Conservation (phyloP, 2,888 invertebrate genomes). For the Alviniconcha strummeri region DNA sequence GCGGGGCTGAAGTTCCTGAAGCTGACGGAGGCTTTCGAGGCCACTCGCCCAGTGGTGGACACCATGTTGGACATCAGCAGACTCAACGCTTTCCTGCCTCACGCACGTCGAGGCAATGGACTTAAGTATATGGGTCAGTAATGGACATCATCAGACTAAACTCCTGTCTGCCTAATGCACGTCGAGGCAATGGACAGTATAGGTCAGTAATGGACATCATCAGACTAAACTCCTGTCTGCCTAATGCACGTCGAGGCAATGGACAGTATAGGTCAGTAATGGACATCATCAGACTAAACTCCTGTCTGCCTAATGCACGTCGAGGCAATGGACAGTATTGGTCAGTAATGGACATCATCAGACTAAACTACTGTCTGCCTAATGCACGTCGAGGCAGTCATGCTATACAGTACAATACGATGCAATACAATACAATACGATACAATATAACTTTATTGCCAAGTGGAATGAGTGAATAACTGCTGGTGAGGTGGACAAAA, state of each 20-base stretch:
- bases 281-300: neutral
- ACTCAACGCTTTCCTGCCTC: neutral
- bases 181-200: neutral
- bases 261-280: neutral
- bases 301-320: neutral
- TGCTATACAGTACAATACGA: no score
- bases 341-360: neutral
- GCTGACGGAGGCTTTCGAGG: slow-evolving; percentile 1
- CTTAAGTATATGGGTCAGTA: neutral
- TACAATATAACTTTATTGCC: no score
- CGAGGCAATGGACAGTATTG: neutral
- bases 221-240: neutral
- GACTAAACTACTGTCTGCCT: no score
- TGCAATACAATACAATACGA: no score
- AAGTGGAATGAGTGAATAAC: no score
- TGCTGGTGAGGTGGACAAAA: no score
- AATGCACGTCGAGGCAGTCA: no score
- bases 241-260: neutral
- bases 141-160: neutral
- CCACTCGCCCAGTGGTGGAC: slow-evolving; percentile 2
- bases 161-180: neutral
- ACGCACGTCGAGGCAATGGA: neutral
- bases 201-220: neutral
- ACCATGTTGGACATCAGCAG: neutral
- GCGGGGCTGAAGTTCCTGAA: slow-evolving; percentile 21